Evolutionary conservation across 2,888 invertebrate genomes (phyloP).

Genomic region (Oscheius sp.): DNA sequence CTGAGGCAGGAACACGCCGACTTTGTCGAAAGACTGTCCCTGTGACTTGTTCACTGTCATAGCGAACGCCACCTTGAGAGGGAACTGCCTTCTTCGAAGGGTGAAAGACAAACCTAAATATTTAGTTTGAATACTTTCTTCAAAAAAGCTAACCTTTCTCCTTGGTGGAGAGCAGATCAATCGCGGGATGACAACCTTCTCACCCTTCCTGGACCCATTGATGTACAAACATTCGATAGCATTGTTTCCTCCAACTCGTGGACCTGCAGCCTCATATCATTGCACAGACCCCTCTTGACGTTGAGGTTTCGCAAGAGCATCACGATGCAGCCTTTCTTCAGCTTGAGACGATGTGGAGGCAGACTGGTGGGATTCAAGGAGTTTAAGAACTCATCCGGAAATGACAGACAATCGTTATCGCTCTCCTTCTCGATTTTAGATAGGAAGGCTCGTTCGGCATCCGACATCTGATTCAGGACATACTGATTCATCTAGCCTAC

Average conservation of each 20-base stretch:
- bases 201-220: background rate
- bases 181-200: background rate
- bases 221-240: background rate
- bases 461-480: conserved; percentile 80
- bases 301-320: conserved; percentile 19
- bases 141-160: too few relatives aligned
- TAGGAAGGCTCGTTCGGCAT: background rate
- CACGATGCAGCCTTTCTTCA: background rate
- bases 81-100: background rate
- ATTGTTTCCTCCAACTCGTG: background rate
- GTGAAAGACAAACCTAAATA: background rate
- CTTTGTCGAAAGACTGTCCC: conserved; percentile 57
- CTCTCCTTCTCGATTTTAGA: background rate
- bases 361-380: conserved; percentile 23
- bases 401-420: background rate
- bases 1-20: conserved; percentile 46
- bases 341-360: conserved; percentile 19
- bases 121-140: too few relatives aligned
- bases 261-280: background rate
- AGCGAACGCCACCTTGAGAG: conserved; percentile 58
- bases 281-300: conserved; percentile 2
- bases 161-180: too few relatives aligned
- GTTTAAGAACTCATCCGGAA: conserved; percentile 33
- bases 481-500: conserved; percentile 74
- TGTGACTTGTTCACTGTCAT: conserved; percentile 72